Evolutionary conservation across 2,797 vertebrate species (phyloP).

Genomic region (Sandelia bainsii): DNA sequence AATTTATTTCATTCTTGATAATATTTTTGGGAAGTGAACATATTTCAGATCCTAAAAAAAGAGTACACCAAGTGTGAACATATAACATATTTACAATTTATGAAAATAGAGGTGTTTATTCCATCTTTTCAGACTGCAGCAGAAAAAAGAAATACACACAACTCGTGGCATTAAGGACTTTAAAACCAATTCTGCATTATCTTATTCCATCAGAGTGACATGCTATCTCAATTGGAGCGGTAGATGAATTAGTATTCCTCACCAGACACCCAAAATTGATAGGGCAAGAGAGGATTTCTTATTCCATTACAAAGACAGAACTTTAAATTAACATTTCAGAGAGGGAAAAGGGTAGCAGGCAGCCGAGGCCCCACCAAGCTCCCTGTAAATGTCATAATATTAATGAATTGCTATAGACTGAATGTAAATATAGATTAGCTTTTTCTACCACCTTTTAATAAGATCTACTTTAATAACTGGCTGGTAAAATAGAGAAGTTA

Average conservation of each 20-base stretch:
- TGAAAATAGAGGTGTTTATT: conserved; percentile 14
- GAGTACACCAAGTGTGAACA: not conserved
- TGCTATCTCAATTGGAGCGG: conserved; percentile 77
- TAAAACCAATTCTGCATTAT: conserved; percentile 80
- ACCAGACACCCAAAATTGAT: conserved; percentile 95
- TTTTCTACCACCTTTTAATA: conserved; percentile 99
- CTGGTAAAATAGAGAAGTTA: conserved; percentile 84
- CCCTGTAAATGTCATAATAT: conserved; percentile 99
- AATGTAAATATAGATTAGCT: conserved; percentile 99
- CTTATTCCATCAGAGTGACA: conserved; percentile 78
- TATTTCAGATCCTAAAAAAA: conserved; percentile 6
- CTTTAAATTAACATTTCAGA: conserved; percentile 99
- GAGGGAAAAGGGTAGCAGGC: conserved; percentile 99
- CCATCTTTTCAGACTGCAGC: conserved; percentile 43
- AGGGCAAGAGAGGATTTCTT: conserved; percentile 99
- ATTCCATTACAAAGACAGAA: conserved; percentile 99
- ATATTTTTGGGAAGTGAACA: conserved; percentile 17
- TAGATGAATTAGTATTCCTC: conserved; percentile 96
- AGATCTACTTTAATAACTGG: conserved; percentile 96
- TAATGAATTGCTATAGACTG: conserved; percentile 99
- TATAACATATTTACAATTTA: conserved; percentile 24
- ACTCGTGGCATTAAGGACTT: conserved; percentile 82
- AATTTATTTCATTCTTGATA: not conserved
- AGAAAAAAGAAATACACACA: conserved; percentile 68
- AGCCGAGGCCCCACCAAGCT: conserved; percentile 92